Conservation (phyloP, 1,140 invertebrate species). For the Zaprionus ghesquierei region DNA sequence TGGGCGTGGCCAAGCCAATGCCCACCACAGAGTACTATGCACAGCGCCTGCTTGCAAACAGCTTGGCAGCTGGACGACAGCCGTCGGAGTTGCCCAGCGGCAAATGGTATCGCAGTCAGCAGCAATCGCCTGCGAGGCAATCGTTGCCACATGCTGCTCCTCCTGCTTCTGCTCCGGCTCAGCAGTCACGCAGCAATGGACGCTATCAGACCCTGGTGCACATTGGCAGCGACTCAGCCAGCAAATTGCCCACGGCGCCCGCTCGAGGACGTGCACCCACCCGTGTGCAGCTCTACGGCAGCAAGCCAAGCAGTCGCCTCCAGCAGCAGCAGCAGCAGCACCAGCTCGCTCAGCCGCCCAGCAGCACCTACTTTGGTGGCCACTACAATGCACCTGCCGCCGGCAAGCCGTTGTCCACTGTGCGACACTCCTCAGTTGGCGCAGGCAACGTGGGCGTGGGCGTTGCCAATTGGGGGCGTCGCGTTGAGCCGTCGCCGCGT, state of each 20-base stretch:
- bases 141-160: neutral
- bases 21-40: conserved; percentile 67
- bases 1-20: conserved; percentile 80
- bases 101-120: conserved; percentile 44
- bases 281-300: conserved; percentile 57
- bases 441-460: conserved; percentile 4
- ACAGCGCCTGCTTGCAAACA: conserved; percentile 52
- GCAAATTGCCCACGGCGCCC: conserved; percentile 26
- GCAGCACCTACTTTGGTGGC: conserved; percentile 60
- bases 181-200: conserved; percentile 30
- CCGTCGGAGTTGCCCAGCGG: neutral
- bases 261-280: conserved; percentile 60
- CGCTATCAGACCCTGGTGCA: conserved; percentile 71
- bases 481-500: conserved; percentile 39
- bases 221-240: conserved; percentile 53
- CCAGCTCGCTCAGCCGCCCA: conserved; percentile 7
- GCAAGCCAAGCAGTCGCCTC: conserved; percentile 36
- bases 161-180: conserved; percentile 3
- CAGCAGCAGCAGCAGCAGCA: conserved; percentile 19
- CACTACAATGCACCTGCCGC: conserved; percentile 65
- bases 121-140: conserved; percentile 30
- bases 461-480: conserved; percentile 66
- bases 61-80: conserved; percentile 5
- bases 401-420: conserved; percentile 17
- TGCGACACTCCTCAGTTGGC: conserved; percentile 22